Percentiles rank a stretch among this genome's conserved stretches.
These are phyloP conservation scores for Tetropium fuscum DNA, from an alignment of 2,888 invertebrate species.

Conservation along the genomic window DNA sequence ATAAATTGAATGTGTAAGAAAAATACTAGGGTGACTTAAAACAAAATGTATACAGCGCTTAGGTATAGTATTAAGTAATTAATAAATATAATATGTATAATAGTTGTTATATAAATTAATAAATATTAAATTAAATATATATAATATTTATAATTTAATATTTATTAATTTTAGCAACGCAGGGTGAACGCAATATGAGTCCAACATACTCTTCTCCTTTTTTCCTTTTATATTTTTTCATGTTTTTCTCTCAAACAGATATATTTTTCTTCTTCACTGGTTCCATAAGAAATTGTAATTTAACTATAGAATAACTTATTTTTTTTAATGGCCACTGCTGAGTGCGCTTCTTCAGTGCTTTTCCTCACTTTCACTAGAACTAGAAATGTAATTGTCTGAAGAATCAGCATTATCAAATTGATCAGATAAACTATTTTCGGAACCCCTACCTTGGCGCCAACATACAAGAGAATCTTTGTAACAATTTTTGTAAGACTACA, in stretches of 20 bases:
- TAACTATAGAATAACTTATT: slow-evolving; percentile 4
- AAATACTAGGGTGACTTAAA: too few species aligned
- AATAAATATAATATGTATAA: too few species aligned
- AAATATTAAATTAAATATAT: too few species aligned
- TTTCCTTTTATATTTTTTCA: slow-evolving; percentile 8
- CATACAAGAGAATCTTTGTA: too few species aligned
- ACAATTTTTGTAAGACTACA: too few species aligned
- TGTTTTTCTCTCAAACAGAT: slow-evolving; percentile 4
- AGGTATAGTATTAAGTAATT: too few species aligned
- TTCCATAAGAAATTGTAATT: slow-evolving; percentile 5
- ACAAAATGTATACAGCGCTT: too few species aligned
- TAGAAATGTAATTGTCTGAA: slow-evolving; percentile 9
- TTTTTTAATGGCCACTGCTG: slow-evolving; percentile 13
- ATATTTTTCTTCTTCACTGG: slow-evolving; percentile 13
- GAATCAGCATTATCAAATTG: not conserved
- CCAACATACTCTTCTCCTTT: slow-evolving; percentile 10
- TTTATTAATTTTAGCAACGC: too few species aligned
- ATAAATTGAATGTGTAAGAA: too few species aligned
- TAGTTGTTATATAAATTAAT: too few species aligned
- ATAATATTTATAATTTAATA: too few species aligned
- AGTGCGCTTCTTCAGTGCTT: not conserved
- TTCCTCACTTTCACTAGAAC: not conserved
- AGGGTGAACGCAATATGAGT: slow-evolving; percentile 15
- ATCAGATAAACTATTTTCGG: not conserved
- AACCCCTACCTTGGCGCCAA: slow-evolving; percentile 4